Base-by-base conservation (phyloP, 1,140 invertebrate genomes). In the Whitmania pigra region DNA sequence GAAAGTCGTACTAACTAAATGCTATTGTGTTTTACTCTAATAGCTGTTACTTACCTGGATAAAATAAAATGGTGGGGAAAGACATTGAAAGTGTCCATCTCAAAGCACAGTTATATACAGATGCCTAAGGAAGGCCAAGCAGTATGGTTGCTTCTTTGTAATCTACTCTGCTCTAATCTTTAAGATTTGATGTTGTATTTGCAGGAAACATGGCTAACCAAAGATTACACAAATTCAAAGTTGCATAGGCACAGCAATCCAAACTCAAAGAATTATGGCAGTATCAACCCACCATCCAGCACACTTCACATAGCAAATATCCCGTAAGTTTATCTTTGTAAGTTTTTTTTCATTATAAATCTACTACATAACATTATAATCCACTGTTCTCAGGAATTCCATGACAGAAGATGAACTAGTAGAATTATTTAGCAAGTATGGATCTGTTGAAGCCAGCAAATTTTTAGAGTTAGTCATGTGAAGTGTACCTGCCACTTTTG, bases 121-220 rank as follows among this genome's bases (percentile, higher is more conserved):
- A 87, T 99, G 87, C 96, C 96, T 20, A 97, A 97, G 81, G 97
- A 99, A 81, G 94, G 94, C 20, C 93, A 97, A 83, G 93, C 92
- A 13, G 67, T 69, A 57, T 40, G 67, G 73, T 31, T 63, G 22
- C 22, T 63, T 17, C 18, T 63, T 18, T 31, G 57, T 17, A 31
- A 1, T 63, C 57, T 36, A 63, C 11, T 63, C 29, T 63, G 22
- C 29, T 63, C 25, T 57, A 57, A 20, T 25, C 22, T 63, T 31
- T 63, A 25, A 31, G 4, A 17, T 63, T 22, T 25, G 31, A 63
- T 63, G 29, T 1, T 63, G 15, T 20, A 17, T 22, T 63, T 63
- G 57, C 6, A 63, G 69, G 69, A 70, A 22, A 31, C 22, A 6
- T 49, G 69, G 40, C 22, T 70, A 49, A 70, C 69, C 13, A 73